These are phyloP conservation scores for Andrena hattorfiana DNA, from an alignment of 2,888 invertebrate species.

Conservation along the genomic window DNA sequence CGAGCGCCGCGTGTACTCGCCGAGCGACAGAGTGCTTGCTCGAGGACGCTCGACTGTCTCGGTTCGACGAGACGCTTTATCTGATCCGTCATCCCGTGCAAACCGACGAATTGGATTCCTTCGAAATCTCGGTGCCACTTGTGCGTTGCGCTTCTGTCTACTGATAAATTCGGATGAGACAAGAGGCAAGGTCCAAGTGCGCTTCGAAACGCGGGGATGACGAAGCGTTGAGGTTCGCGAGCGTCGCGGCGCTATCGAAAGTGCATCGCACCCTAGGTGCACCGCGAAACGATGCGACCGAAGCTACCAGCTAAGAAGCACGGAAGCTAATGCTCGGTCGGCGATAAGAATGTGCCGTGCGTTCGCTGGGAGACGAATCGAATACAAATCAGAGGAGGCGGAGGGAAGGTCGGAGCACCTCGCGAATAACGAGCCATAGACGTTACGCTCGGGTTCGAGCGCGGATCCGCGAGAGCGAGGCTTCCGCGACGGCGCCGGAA, in stretches of 20 bases:
- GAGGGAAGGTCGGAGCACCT: conserved; percentile 37
- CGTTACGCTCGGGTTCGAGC: conserved; percentile 1
- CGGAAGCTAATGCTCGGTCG: conserved; percentile 55
- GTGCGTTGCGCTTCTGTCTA: too few species aligned
- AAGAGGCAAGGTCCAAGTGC: too few species aligned
- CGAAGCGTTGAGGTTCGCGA: not conserved
- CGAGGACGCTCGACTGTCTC: not conserved
- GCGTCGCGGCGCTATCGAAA: conserved; percentile 37
- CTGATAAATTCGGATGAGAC: too few species aligned
- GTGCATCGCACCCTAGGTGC: conserved; percentile 34
- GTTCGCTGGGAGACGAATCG: conserved; percentile 48
- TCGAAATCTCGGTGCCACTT: too few species aligned
- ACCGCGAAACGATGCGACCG: conserved; percentile 22
- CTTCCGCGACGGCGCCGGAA: conserved; percentile 10
- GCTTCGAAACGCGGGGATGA: not conserved
- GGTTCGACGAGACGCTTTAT: not conserved
- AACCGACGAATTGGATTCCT: too few species aligned
- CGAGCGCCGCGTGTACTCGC: not conserved
- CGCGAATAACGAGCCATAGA: conserved; percentile 29
- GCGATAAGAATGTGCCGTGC: conserved; percentile 61
- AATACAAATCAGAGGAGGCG: conserved; percentile 53
- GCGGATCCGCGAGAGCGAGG: conserved; percentile 21
- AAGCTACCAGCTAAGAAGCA: conserved; percentile 42
- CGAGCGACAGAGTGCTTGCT: not conserved
- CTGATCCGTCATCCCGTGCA: too few species aligned